Percentiles rank a stretch among this genome's conserved stretches.
Evolutionary conservation across 2,113 vertebrate genomes (phyloP).

Genomic region (Tachycineta bicolor): DNA sequence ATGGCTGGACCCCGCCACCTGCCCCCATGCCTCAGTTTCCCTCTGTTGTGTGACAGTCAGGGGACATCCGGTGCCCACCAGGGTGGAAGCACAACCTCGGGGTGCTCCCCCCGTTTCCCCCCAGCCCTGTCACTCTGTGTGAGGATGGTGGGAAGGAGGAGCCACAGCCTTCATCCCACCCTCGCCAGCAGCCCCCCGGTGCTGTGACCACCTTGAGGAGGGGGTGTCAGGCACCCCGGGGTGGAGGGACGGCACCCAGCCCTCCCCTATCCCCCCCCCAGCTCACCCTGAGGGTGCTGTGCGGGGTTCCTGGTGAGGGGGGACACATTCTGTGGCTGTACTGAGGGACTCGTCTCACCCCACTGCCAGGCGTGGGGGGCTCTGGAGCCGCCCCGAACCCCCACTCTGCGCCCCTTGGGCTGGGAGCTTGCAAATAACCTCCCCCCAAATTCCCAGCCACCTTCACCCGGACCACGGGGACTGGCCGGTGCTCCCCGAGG

Average conservation of each 20-base stretch:
- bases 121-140: background rate
- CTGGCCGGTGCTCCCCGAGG: too few species aligned
- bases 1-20: rapidly evolving
- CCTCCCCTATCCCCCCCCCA: background rate
- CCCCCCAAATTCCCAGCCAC: too few species aligned
- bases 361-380: background rate
- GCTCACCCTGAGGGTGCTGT: background rate
- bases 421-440: background rate
- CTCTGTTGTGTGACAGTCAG: rapidly evolving
- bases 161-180: background rate
- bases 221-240: background rate
- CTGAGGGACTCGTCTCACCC: background rate
- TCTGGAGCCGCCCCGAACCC: background rate
- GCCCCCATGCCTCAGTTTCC: background rate
- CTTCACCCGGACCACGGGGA: background rate
- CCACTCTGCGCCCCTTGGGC: background rate
- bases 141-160: background rate
- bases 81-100: rapidly evolving
- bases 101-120: background rate
- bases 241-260: background rate
- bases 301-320: background rate
- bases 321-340: background rate
- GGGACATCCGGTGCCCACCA: background rate
- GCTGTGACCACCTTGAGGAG: background rate
- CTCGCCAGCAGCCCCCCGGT: background rate